phyloP scores from a whole-genome alignment of 2,113 vertebrate genomes.

The Elaphurus davidianus region DNA sequence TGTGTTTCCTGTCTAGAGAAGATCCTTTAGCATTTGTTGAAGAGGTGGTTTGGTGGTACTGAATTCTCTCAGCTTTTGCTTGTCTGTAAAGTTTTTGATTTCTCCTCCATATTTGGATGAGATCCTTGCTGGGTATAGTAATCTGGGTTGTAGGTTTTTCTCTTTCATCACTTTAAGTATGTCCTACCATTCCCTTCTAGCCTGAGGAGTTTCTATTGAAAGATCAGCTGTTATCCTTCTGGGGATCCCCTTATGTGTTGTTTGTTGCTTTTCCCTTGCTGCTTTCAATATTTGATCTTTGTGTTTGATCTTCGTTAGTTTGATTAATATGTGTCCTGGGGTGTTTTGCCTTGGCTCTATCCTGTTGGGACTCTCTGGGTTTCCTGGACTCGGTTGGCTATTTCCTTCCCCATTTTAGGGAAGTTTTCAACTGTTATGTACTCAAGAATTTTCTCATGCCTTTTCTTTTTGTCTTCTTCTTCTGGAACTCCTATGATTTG shows the following conservation, averaged over 20 bases:
- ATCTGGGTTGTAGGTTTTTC: neutral
- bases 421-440: neutral
- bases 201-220: neutral
- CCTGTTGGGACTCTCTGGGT: neutral
- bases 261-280: neutral
- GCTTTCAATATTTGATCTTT: neutral
- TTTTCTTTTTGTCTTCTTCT: neutral
- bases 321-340: neutral
- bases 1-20: neutral
- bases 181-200: neutral
- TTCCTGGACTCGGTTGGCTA: neutral
- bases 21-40: neutral
- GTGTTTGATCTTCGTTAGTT: neutral
- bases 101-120: neutral
- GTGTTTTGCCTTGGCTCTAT: neutral
- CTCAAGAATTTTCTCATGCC: neutral
- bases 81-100: neutral
- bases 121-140: neutral
- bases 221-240: neutral
- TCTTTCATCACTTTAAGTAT: neutral
- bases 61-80: neutral
- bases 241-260: neutral
- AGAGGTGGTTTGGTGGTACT: neutral
- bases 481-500: neutral
- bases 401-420: neutral